These are phyloP conservation scores for Lasiurus borealis DNA, from an alignment of 2,113 vertebrate genomes.

Conservation along the genomic window DNA sequence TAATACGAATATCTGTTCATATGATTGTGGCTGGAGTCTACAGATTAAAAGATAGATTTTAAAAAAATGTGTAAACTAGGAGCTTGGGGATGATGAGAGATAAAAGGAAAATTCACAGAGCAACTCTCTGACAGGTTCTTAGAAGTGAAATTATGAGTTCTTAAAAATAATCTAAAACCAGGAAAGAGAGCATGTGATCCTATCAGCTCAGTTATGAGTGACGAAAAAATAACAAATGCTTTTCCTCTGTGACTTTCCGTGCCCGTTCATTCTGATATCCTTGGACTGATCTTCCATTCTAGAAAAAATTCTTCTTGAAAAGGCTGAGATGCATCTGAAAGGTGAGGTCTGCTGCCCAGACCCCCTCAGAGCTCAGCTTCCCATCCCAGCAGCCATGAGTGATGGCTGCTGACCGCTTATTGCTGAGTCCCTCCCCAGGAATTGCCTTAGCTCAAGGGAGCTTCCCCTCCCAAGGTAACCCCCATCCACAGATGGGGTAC, in stretches of 20 bases:
- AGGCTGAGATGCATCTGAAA: neutral
- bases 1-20: neutral
- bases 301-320: neutral
- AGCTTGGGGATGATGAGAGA: conserved; percentile 54
- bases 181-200: conserved; percentile 70
- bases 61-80: neutral
- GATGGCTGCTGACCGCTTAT: neutral
- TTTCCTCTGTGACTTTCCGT: neutral
- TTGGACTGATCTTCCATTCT: neutral
- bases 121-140: neutral
- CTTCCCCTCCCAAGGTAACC: neutral
- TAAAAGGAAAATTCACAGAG: conserved; percentile 69
- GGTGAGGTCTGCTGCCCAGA: neutral
- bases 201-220: conserved; percentile 58
- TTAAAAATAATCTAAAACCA: conserved; percentile 71
- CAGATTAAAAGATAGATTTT: conserved; percentile 24
- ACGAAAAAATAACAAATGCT: neutral
- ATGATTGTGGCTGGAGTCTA: neutral
- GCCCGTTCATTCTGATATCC: conserved; percentile 25
- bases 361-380: neutral
- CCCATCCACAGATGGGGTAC: neutral
- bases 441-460: neutral
- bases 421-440: neutral
- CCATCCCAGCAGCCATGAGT: no score
- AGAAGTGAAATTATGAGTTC: conserved; percentile 68